Evolutionary conservation across 2,113 vertebrate genomes (phyloP), one percentile per base, ranked within the genome.

Genomic region (Diglossa brunneiventris): DNA sequence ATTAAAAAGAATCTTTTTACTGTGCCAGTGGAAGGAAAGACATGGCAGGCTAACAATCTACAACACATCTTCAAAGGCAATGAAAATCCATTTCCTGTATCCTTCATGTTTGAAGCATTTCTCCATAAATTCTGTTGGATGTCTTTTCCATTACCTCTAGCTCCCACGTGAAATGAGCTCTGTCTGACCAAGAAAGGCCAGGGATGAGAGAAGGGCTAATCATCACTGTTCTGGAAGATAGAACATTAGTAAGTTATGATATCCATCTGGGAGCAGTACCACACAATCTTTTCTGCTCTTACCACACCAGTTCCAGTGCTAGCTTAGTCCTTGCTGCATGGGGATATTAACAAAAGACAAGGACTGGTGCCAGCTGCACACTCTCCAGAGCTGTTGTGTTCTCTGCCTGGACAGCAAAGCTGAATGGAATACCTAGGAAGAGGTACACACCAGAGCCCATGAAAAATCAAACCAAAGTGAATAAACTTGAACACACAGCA

Each of bases 311-410:
- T 42, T 74, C 18, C 23, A 78, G n/a, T 27, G 11, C 21, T 58
- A 27, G 19, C 13, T 85, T n/a, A 31, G 33, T 47, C 35, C 22
- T 47, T 69, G 20, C 11, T 69, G 27, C 2, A 0, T 10, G 6
- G 2, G 8, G 24, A 24, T 1, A 1, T 33, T 10, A 58, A 27
- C 50, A 63, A 72, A 84, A 55, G 8, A 4, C 11, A 55, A 15
- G 14, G 0, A 0, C 26, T 58, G 52, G 24, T 37, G 58, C 5
- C 24, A 77, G 7, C 28, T 31, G 2, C 10, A 9, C 0, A 0
- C 8, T 42, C 3, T 27, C 12, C 1, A 1, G 31, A 73, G 11
- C 30, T 67, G 8, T 27, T 14, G 4, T 31, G 18, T 31, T 75
- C 47, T 50, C 50, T 61, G 11, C 11, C 53, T 22, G 10, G 18